A percentile compares a stretch with the other conserved stretches of the same genome.
These are phyloP conservation scores for Kryptolebias ocellatus DNA, from an alignment of 2,797 vertebrate genomes.

Conservation along the genomic window DNA sequence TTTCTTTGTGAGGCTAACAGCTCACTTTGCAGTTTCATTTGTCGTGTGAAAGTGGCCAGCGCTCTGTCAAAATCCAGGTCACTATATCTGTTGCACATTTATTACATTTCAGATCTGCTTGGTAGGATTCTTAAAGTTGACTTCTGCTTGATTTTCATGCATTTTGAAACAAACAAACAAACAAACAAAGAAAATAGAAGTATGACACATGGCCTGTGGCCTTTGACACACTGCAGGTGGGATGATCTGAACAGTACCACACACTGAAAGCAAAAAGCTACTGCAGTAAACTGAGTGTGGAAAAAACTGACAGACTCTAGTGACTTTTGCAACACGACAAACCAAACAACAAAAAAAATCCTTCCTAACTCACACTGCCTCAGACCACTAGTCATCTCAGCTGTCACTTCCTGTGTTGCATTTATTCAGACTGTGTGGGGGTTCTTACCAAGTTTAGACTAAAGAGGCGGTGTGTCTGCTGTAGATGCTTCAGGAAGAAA, in stretches of 20 bases:
- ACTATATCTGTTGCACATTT: background rate
- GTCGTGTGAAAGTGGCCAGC: background rate
- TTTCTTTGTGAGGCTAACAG: background rate
- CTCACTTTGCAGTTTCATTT: background rate
- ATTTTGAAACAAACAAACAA: background rate
- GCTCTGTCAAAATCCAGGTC: background rate
- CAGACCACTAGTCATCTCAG: background rate
- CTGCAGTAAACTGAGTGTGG: background rate
- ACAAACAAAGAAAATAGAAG: background rate
- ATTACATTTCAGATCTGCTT: too few species aligned
- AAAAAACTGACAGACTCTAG: background rate
- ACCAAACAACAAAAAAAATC: background rate
- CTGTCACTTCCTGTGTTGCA: conserved; percentile 36
- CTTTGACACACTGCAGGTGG: background rate
- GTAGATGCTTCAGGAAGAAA: background rate
- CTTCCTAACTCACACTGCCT: background rate
- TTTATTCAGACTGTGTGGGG: background rate
- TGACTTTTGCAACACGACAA: background rate
- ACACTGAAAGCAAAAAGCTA: background rate
- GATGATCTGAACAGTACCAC: background rate
- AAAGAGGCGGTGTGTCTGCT: background rate
- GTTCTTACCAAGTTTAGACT: background rate
- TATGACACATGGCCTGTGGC: background rate
- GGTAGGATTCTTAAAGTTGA: background rate
- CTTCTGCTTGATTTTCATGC: background rate